Base-by-base conservation (phyloP, 1,140 invertebrate genomes). In the Camponotus vicinus region DNA sequence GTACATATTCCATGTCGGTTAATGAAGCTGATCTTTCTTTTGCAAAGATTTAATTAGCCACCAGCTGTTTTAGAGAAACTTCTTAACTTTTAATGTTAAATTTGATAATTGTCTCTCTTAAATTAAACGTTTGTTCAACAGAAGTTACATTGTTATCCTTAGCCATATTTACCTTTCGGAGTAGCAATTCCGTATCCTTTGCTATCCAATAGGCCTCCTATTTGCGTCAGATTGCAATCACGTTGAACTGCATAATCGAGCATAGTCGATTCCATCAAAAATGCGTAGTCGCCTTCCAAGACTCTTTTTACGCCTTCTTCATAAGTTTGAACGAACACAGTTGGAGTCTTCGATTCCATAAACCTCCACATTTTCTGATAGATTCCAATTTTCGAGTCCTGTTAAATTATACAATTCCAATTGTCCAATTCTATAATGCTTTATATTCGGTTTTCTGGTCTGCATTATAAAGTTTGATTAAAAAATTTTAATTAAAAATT, bases 191-290 rank as follows among this genome's bases (percentile, higher is more conserved):
- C 98, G 92, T 98, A 98, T 87, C 97, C 98, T 96, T 99, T 99
- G 42, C 98, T 98, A 91, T 99, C 98, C 18, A 99, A 95, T 0
- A 99, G 96, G 1, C 99, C 99, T 0, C 99, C 99, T 59, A 99
- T 98, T 96, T 99, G 99, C 42, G 99, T 99, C 4, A 99, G 96
- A 95, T 99, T 99, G 94, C 99, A 99, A 93, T 99, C 98, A 71
- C 99, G 96, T 95, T 99, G 98, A 0, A 99, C 98, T 0, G 97
- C 97, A 93, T 99, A 99, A 94, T 99, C 99, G 70, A 99, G 95
- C 97, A 99, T 99, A 0, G 99, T 99, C 0, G 98, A 99, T 95
- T 99, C 99, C 98, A 99, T 99, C 32, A 99, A 96, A 93, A 99
- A 99, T 0, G 99, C 99, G 93, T 99, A 99, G 92, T 99, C 98